Evolutionary conservation across 2,113 vertebrate species (phyloP).

Genomic region (Nymphicus hollandicus): DNA sequence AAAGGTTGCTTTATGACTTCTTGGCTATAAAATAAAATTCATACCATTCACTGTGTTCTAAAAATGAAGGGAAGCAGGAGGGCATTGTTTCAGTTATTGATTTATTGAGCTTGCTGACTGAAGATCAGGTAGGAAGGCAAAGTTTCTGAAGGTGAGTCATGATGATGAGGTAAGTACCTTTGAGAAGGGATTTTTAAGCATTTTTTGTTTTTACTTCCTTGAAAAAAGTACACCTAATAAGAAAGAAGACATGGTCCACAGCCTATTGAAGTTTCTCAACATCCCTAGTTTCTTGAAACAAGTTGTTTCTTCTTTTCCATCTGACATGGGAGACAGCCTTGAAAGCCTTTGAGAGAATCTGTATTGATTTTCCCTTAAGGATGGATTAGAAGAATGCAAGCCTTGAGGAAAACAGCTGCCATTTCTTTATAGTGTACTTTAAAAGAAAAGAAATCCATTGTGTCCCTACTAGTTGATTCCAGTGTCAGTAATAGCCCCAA

Average conservation of each 20-base stretch:
- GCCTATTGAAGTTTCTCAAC: background rate
- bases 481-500: background rate
- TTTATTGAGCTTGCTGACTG: background rate
- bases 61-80: background rate
- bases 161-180: background rate
- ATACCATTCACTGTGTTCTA: background rate
- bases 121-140: constrained; percentile 15
- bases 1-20: background rate
- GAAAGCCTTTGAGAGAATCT: constrained; percentile 35
- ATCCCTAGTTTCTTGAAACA: constrained; percentile 11
- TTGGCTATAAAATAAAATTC: background rate
- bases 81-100: background rate
- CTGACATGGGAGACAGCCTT: constrained; percentile 8
- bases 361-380: constrained; percentile 58
- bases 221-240: background rate
- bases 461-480: background rate
- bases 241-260: background rate
- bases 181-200: background rate
- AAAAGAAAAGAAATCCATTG: background rate
- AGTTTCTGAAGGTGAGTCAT: constrained; percentile 14
- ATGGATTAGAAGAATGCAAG: constrained; percentile 25
- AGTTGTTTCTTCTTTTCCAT: constrained; percentile 33
- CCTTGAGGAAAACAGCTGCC: constrained; percentile 23
- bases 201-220: background rate
- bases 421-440: background rate